These are phyloP conservation scores for Notarius quadriscutis DNA, from an alignment of 2,113 vertebrate species.

Conservation along the genomic window DNA sequence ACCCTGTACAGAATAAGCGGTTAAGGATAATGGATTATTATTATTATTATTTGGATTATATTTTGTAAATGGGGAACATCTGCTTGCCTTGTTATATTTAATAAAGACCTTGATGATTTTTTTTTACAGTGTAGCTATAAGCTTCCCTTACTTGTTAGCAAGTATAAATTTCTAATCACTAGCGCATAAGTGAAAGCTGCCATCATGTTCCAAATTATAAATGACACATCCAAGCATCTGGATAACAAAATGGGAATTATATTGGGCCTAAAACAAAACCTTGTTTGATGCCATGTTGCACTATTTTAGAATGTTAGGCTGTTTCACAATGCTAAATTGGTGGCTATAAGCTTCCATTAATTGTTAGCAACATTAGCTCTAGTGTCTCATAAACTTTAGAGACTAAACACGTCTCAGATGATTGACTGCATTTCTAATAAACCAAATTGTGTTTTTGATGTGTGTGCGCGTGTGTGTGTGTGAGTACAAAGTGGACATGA, in stretches of 20 bases:
- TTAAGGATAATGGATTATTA: too few species aligned
- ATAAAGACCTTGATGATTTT: too few species aligned
- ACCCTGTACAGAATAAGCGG: too few species aligned
- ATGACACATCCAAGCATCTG: background rate
- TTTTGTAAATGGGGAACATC: too few species aligned
- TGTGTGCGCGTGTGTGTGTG: background rate
- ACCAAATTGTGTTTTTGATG: slow-evolving; percentile 5
- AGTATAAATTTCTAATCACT: background rate
- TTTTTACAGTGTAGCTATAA: background rate
- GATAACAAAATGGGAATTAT: background rate
- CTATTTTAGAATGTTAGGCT: background rate
- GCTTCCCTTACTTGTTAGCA: background rate
- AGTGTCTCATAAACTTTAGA: background rate
- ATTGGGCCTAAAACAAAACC: background rate
- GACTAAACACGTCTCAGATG: background rate
- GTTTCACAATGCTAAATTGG: background rate
- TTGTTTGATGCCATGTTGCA: background rate
- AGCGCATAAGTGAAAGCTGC: background rate
- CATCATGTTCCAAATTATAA: background rate
- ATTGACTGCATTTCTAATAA: background rate
- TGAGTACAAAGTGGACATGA: slow-evolving; percentile 49
- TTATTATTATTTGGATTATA: too few species aligned
- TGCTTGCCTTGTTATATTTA: too few species aligned
- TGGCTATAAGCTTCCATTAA: background rate
- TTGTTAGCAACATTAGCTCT: background rate